Percentiles rank a stretch among this genome's conserved stretches.
These are phyloP conservation scores for Amphibalanus amphitrite DNA, from an alignment of 1,140 invertebrate genomes.

Conservation along the genomic window DNA sequence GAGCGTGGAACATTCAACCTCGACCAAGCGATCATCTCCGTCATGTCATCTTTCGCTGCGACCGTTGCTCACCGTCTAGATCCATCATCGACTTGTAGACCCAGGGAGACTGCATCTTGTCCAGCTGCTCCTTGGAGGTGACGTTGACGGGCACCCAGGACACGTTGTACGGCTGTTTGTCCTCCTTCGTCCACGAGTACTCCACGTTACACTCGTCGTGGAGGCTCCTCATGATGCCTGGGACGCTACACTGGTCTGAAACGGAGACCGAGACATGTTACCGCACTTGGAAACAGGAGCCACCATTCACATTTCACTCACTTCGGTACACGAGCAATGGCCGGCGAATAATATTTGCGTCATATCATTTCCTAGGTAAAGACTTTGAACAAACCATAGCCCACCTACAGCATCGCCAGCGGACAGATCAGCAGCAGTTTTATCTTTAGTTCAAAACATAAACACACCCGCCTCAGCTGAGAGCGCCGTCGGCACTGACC, in stretches of 20 bases:
- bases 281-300: no score
- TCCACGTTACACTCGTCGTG: constrained; percentile 10
- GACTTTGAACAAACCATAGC: no score
- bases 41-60: no score
- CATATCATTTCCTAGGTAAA: no score
- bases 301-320: no score
- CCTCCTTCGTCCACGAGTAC: constrained; percentile 9
- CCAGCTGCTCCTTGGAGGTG: background rate
- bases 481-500: constrained; percentile 6
- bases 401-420: no score
- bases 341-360: no score
- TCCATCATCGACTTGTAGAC: constrained; percentile 7
- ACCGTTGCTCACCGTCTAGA: constrained; percentile 1
- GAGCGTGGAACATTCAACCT: no score
- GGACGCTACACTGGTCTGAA: constrained; percentile 9
- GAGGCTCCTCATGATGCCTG: constrained; percentile 6
- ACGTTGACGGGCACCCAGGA: background rate
- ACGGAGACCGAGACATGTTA: no score
- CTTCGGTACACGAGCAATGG: no score
- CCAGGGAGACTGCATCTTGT: constrained; percentile 7
- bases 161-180: constrained; percentile 5
- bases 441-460: background rate
- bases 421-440: no score
- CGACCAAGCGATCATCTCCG: no score
- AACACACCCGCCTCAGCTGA: background rate